phyloP scores from a whole-genome alignment of 2,888 invertebrate genomes.

The Cecidostiba fungosa region DNA sequence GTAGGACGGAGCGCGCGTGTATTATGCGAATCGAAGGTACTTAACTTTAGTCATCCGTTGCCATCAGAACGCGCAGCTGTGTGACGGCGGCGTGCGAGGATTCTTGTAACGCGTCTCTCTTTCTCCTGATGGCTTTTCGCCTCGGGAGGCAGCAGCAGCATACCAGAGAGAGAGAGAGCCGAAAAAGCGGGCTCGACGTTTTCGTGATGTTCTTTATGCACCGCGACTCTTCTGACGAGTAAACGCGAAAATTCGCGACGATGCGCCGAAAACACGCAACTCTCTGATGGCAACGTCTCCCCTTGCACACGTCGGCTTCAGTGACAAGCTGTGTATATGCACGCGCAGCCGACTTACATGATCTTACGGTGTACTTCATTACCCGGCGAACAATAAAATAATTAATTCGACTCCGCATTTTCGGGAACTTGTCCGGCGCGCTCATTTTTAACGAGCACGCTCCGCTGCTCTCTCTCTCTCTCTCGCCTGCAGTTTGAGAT shows the following conservation, averaged over 20 bases:
- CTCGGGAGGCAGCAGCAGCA: slow-evolving; percentile 22
- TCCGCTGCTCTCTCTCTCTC: not conserved
- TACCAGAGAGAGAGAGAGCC: not conserved
- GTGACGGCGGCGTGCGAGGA: slow-evolving; percentile 19
- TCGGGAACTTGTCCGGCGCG: not conserved
- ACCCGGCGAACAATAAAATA: slow-evolving; percentile 34
- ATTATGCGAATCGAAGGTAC: slow-evolving; percentile 40
- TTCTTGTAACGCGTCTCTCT: slow-evolving; percentile 35
- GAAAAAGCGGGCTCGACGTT: not conserved
- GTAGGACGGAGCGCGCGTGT: not conserved
- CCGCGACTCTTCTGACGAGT: slow-evolving; percentile 30
- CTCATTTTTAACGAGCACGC: slow-evolving; percentile 32
- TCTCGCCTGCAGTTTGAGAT: no score
- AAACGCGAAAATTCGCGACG: slow-evolving; percentile 42
- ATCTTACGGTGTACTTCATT: slow-evolving; percentile 29
- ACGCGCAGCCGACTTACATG: slow-evolving; percentile 14
- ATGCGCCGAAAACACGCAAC: slow-evolving; percentile 14
- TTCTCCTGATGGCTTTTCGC: slow-evolving; percentile 38
- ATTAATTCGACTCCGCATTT: slow-evolving; percentile 31
- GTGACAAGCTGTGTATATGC: not conserved
- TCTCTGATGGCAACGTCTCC: not conserved
- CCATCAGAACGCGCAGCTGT: not conserved
- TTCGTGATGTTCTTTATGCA: slow-evolving; percentile 33
- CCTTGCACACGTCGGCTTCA: slow-evolving; percentile 1
- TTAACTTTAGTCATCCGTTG: slow-evolving; percentile 27